These are phyloP conservation scores for Cantharis flavilabris DNA, from an alignment of 2,888 invertebrate genomes.

Conservation along the genomic window DNA sequence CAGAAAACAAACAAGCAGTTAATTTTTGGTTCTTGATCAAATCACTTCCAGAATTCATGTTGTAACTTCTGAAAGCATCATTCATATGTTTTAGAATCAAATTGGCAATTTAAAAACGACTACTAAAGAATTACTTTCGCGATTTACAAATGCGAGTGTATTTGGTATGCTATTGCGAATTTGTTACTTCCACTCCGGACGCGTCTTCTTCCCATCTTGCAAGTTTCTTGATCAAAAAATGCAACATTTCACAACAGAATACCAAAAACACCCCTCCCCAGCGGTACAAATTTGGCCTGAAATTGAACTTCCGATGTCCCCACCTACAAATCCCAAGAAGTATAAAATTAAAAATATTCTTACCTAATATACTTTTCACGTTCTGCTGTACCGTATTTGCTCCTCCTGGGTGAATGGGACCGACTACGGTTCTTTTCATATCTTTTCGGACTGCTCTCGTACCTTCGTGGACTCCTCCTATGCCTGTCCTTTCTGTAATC, in stretches of 20 bases:
- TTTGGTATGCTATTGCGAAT: background rate
- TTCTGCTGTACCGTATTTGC: background rate
- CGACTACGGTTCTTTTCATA: constrained; percentile 15
- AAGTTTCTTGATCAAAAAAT: background rate
- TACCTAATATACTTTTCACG: constrained; percentile 18
- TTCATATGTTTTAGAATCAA: background rate
- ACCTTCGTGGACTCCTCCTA: background rate
- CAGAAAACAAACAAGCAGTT: background rate
- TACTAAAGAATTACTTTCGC: background rate
- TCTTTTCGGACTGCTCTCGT: background rate
- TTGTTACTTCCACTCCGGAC: background rate
- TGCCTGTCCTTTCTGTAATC: background rate
- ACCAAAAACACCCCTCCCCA: background rate
- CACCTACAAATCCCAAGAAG: background rate
- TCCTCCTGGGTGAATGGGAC: constrained; percentile 9
- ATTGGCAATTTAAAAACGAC: background rate
- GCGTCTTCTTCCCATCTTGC: background rate
- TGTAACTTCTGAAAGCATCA: background rate
- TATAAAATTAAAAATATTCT: background rate
- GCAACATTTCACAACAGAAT: background rate
- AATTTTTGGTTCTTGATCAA: background rate
- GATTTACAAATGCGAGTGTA: background rate
- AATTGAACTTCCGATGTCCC: background rate
- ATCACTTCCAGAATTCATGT: background rate
- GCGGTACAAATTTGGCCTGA: background rate